A percentile compares a stretch with the other conserved stretches of the same genome.
Conservation (phyloP, 2,888 invertebrate species). For the Aplocera efformata region DNA sequence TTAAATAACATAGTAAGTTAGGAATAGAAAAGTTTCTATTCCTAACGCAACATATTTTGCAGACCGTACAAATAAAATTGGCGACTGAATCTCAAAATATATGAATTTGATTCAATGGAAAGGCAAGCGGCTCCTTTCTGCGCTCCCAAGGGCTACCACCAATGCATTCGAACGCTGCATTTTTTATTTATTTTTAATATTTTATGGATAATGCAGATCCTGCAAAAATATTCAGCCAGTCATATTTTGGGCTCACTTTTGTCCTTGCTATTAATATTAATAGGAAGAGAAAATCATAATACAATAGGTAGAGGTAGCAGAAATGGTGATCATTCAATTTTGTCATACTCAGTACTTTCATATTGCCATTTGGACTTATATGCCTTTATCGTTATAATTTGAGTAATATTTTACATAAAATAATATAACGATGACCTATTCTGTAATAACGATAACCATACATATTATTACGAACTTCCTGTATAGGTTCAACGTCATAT, state of each 20-base stretch:
- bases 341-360: too few species aligned
- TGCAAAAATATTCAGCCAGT: slow-evolving; percentile 58
- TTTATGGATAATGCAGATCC: slow-evolving; percentile 59
- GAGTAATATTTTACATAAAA: too few species aligned
- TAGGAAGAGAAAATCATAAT: neutral
- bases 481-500: too few species aligned
- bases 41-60: slow-evolving; percentile 37
- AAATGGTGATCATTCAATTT: too few species aligned
- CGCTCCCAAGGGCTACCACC: slow-evolving; percentile 77
- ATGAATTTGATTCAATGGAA: slow-evolving; percentile 81
- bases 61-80: slow-evolving; percentile 74
- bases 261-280: neutral
- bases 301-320: too few species aligned
- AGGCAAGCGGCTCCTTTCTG: slow-evolving; percentile 79
- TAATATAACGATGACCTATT: too few species aligned
- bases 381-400: too few species aligned
- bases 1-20: too few species aligned
- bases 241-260: slow-evolving; percentile 35
- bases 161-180: slow-evolving; percentile 52
- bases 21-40: slow-evolving; percentile 12
- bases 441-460: too few species aligned
- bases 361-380: too few species aligned
- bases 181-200: slow-evolving; percentile 69
- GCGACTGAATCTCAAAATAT: slow-evolving; percentile 81
- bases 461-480: too few species aligned